Base-by-base conservation (phyloP, 2,888 invertebrate genomes). In the Drosophila basisetae region DNA sequence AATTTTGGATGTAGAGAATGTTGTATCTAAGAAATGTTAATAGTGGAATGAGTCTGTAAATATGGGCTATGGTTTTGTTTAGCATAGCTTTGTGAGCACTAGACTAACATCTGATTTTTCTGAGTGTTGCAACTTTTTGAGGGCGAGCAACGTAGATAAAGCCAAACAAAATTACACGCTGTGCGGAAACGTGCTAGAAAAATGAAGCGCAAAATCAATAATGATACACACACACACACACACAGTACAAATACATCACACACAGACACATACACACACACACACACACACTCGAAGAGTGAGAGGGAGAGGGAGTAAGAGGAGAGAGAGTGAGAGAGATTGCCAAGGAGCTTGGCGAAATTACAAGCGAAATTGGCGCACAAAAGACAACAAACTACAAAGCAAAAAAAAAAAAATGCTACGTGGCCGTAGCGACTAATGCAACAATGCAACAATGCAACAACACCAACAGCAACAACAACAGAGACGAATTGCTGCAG, bases 181-280 rank as follows among this genome's bases (percentile, higher is more conserved):
- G 85, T 87, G 82, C 89, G 85, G 84, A 85, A 86, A 86, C 85
- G 85, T 86, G 85, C 85, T 90, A 90, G 83, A 86, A 86, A 86
- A 86, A 84, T 86, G 90, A 86, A 86, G 85, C 85, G 90, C 88
- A 90, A 86, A 86, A 90, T 86, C 85, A 90, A 86, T 86, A 86
- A 86, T 86, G 87, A 80, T 78, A 55, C 78, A 58, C 77, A 80
- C 73, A 84, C 76, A 88, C 65, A 68, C 65, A 52, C 47, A 55
- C n/a, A 25, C 11, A 56, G 60, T 60, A 72, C 65, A 54, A 37
- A 54, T 16, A 71, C 31, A 72, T 39, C 18, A 39, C 41, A 61
- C 5, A 28, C 37, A 25, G 2, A 54, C 18, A 71, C 30, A 71
- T 39, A n/a, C 41, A 41, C 41, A 41, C 39, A 43, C n/a, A 16